Evolutionary conservation across 2,888 invertebrate species (phyloP).

Genomic region (Trachelus troglodyta): DNA sequence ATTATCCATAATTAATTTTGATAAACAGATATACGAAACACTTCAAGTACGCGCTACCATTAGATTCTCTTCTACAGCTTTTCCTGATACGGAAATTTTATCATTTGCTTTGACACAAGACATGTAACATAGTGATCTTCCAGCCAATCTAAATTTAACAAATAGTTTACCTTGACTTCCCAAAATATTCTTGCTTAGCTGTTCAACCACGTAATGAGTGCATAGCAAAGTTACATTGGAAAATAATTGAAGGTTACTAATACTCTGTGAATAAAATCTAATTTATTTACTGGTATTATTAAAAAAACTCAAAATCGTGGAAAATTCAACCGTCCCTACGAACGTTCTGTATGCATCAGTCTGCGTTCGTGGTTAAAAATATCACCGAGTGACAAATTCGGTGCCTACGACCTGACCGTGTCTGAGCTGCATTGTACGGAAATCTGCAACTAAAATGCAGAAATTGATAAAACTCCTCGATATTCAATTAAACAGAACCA

Average conservation of each 20-base stretch:
- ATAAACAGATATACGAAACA: neutral
- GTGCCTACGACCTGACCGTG: neutral
- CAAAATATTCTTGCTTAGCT: neutral
- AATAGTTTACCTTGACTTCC: neutral
- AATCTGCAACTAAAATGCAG: neutral
- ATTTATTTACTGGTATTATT: neutral
- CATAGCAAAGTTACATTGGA: neutral
- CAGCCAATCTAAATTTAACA: neutral
- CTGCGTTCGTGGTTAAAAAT: neutral
- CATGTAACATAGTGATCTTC: neutral
- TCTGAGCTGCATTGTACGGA: neutral
- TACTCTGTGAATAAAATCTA: neutral
- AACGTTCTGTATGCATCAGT: neutral
- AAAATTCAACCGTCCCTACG: neutral
- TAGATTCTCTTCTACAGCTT: neutral
- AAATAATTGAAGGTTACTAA: neutral
- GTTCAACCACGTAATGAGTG: neutral
- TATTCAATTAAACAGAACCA: neutral
- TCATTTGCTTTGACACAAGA: neutral
- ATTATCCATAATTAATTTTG: neutral
- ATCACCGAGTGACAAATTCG: neutral
- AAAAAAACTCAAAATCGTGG: neutral
- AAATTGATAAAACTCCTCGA: neutral
- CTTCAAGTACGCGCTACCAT: neutral
- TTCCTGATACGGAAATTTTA: neutral